Evolutionary conservation across 2,888 invertebrate genomes (phyloP), one percentile per base, ranked within the genome.

Genomic region (Drosophila mimetica): DNA sequence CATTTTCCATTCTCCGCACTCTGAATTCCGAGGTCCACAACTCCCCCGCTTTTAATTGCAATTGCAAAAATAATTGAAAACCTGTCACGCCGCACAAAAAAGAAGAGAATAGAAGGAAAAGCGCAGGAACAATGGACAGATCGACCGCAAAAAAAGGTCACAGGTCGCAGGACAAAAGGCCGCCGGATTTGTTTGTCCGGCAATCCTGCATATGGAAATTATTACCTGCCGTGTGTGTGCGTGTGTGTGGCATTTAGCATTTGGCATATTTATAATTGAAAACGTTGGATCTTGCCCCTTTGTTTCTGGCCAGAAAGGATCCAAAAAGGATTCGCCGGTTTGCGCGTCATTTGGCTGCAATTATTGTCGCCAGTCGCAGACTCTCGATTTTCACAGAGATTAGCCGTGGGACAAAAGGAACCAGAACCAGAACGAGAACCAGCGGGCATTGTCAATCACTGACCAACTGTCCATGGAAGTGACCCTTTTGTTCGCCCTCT

Each of bases 271-370:
- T 84, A 52, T 66, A 81, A 79, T 81, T 71, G 67, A 71, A 71
- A 60, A 34, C 34, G 58, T 47, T 54, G 48, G 44, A 36, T 16
- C 22, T 28, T 11, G 16, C 22, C n/a, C 42, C 44, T 14, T 28
- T 44, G 44, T 44, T 16, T 44, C 25, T 28, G 25, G 28, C 46
- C 46, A 13, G 4, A 54, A 55, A 55, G 55, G 55, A 25, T 25
- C 55, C 52, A 52, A 32, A 8, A 32, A 28, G 48, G 13, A 47
- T 20, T 25, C 25, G 32, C 71, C 71, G 25, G 55, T 37, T 16
- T 57, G 74, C 78, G 86, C 86, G 81, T 86, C 85, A 85, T 86
- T 88, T 86, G 85, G 85, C 64, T 74, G 87, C 87, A 88, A 88
- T 86, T 85, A 88, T 86, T 74, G 71, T 61, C 50, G 66, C 44